Evolutionary conservation across 1,140 invertebrate species (phyloP).

Genomic region (Drosophila rhopaloa): DNA sequence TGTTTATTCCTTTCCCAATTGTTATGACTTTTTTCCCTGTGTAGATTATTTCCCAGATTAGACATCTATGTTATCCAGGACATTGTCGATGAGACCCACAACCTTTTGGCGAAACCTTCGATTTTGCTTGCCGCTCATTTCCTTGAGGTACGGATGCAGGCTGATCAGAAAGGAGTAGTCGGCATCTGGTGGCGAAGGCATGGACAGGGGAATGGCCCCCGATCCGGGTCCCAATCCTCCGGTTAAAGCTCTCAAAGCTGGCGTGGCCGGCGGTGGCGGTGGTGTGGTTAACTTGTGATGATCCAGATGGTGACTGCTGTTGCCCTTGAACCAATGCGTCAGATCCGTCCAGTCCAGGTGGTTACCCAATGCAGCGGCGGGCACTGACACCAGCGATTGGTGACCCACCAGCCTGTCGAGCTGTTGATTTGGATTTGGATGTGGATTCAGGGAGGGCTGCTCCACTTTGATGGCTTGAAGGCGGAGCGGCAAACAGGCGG

Average conservation of each 20-base stretch:
- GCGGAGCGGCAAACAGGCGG: conserved; percentile 43
- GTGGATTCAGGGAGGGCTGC: conserved; percentile 10
- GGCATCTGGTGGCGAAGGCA: conserved; percentile 58
- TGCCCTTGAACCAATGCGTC: conserved; percentile 60
- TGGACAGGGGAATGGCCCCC: conserved; percentile 17
- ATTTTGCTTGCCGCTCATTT: conserved; percentile 81
- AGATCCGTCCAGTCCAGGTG: conserved; percentile 62
- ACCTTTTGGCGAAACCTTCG: conserved; percentile 78
- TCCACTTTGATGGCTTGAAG: conserved; percentile 70
- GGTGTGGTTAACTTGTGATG: conserved; percentile 32
- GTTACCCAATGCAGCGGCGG: conserved; percentile 55
- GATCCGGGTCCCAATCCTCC: background rate
- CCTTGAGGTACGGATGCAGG: conserved; percentile 77
- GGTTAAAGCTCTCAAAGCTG: background rate
- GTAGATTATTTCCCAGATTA: background rate
- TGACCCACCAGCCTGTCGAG: conserved; percentile 45
- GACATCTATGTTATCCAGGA: conserved; percentile 72
- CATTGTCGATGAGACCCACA: conserved; percentile 71
- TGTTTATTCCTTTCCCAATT: background rate
- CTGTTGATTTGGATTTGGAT: conserved; percentile 2
- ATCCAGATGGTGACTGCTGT: conserved; percentile 10
- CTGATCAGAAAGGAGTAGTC: conserved; percentile 80
- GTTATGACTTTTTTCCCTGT: background rate
- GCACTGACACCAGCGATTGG: conserved; percentile 61
- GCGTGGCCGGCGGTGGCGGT: conserved; percentile 23